phyloP scores from a whole-genome alignment of 2,113 vertebrate genomes.

The Aepyceros melampus region DNA sequence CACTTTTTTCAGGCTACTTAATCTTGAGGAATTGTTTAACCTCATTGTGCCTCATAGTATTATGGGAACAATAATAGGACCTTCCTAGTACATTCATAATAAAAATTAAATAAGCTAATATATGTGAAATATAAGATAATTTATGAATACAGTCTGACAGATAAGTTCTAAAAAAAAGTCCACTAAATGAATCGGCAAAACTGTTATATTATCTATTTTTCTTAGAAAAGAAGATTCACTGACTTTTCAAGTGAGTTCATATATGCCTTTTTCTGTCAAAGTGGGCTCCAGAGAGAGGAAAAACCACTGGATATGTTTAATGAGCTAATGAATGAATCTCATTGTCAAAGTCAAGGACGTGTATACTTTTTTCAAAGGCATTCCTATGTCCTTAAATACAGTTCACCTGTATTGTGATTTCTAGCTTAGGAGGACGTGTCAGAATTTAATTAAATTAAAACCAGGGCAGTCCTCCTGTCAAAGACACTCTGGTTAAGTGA shows the following conservation, averaged over 20 bases:
- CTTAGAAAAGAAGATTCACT: slow-evolving; percentile 5
- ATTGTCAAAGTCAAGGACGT: not conserved
- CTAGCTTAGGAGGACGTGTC: not conserved
- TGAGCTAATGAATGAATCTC: not conserved
- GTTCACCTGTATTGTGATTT: not conserved
- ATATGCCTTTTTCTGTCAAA: not conserved
- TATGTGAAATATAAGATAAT: not conserved
- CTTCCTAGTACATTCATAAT: not conserved
- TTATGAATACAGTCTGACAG: not conserved
- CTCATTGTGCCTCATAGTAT: not conserved
- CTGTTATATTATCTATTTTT: not conserved
- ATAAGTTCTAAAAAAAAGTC: not conserved
- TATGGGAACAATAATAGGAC: not conserved
- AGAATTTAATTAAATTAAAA: not conserved
- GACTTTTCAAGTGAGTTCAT: not conserved
- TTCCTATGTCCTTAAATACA: not conserved
- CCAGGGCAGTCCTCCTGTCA: not conserved
- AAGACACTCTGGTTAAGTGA: not conserved
- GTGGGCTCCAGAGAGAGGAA: not conserved
- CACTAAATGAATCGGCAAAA: not conserved
- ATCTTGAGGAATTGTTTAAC: not conserved
- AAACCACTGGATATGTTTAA: not conserved
- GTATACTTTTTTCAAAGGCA: not conserved
- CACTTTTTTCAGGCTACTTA: not conserved
- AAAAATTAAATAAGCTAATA: slow-evolving; percentile 15